Percentiles rank a stretch among this genome's conserved stretches.
Conservation (phyloP, 1,140 invertebrate genomes). For the Cydia splendana region DNA sequence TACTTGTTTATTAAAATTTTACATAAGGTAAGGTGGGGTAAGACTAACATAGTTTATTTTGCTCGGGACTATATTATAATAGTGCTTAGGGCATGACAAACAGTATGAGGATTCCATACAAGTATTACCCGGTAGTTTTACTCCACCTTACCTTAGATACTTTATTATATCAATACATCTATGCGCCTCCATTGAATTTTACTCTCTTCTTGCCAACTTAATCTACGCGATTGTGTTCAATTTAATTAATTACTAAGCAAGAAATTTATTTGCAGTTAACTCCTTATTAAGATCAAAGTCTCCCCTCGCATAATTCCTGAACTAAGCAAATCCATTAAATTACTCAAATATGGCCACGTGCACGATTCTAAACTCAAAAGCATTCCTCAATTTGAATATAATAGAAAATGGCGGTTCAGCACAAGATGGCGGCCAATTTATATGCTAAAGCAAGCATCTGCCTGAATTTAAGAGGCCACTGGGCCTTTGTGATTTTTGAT, state of each 20-base stretch:
- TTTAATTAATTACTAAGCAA: not conserved
- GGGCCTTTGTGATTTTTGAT: not conserved
- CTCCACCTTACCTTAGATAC: too few species aligned
- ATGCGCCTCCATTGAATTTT: too few species aligned
- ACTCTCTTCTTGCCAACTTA: too few species aligned
- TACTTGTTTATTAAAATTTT: too few species aligned
- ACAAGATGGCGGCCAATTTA: conserved; percentile 47
- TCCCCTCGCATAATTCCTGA: not conserved
- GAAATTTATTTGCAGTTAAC: not conserved
- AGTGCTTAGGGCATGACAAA: too few species aligned
- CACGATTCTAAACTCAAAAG: conserved; percentile 13
- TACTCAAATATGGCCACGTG: not conserved
- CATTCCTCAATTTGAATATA: conserved; percentile 55
- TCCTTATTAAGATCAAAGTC: not conserved
- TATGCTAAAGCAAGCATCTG: conserved; percentile 49
- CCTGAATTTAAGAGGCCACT: conserved; percentile 35
- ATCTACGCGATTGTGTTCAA: not conserved
- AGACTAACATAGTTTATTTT: too few species aligned
- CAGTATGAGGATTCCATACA: too few species aligned
- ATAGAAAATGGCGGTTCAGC: conserved; percentile 50
- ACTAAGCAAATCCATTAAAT: conserved; percentile 2
- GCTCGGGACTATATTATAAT: too few species aligned
- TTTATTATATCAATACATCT: too few species aligned
- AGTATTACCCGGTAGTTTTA: too few species aligned
- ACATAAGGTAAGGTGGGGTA: too few species aligned